phyloP scores from a whole-genome alignment of 2,888 invertebrate species.

The Punctoribates punctum region DNA sequence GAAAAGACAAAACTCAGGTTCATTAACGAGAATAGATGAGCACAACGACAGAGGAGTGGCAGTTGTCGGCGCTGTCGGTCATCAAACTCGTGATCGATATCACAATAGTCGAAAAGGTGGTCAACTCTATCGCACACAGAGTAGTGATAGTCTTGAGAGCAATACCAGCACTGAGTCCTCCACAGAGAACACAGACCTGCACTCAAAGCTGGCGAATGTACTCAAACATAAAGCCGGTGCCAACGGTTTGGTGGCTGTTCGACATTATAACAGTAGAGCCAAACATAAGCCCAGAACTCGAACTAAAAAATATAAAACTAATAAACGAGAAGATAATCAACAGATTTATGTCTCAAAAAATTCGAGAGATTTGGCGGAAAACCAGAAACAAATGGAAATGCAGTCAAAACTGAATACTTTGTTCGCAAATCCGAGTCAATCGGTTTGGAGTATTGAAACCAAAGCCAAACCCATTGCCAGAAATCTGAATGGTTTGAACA shows the following conservation, averaged over 20 bases:
- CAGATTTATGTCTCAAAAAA: background rate
- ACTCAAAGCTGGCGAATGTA: conserved; percentile 9
- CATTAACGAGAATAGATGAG: conserved; percentile 31
- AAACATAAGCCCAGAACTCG: conserved; percentile 2
- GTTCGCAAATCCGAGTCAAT: conserved; percentile 26
- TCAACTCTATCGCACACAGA: conserved; percentile 20
- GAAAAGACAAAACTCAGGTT: background rate
- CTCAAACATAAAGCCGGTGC: background rate
- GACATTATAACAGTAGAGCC: background rate
- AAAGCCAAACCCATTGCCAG: conserved; percentile 6
- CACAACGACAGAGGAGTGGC: background rate
- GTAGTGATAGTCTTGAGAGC: conserved; percentile 29
- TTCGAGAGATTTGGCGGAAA: background rate
- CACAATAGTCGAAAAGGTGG: background rate
- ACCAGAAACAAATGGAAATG: background rate
- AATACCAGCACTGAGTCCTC: conserved; percentile 16
- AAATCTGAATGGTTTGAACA: conserved; percentile 3
- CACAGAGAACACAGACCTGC: background rate
- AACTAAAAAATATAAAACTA: conserved; percentile 12
- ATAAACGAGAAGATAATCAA: background rate
- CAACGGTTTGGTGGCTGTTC: background rate
- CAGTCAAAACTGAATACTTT: background rate
- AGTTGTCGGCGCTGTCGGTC: background rate
- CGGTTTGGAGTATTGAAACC: conserved; percentile 34
- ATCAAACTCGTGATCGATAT: conserved; percentile 21